A percentile compares a stretch with the other conserved stretches of the same genome.
Evolutionary conservation across 2,797 vertebrate genomes (phyloP).

Genomic region (Sebastes melanostomus): DNA sequence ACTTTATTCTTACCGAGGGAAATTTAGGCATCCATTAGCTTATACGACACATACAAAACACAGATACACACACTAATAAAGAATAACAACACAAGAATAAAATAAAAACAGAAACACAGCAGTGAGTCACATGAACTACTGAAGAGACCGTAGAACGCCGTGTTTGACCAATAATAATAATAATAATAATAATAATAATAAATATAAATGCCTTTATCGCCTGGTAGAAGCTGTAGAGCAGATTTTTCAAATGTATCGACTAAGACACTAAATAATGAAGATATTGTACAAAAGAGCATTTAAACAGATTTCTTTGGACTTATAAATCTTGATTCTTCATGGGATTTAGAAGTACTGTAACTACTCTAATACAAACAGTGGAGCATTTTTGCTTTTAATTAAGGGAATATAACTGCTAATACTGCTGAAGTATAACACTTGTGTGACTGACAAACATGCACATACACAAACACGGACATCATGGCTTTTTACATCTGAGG

Average conservation of each 20-base stretch:
- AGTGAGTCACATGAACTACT: too few relatives aligned
- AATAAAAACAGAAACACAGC: too few relatives aligned
- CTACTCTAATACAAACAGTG: background rate
- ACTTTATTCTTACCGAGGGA: too few relatives aligned
- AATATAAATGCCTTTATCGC: too few relatives aligned
- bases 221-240: background rate
- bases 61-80: background rate
- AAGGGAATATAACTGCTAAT: background rate
- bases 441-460: background rate
- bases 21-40: too few relatives aligned
- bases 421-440: background rate
- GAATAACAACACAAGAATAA: too few relatives aligned
- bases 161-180: too few relatives aligned
- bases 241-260: background rate
- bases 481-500: background rate
- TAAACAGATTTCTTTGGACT: background rate
- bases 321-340: background rate
- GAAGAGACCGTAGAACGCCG: rapidly evolving
- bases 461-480: background rate
- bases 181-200: too few relatives aligned
- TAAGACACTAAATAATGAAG: background rate
- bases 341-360: background rate
- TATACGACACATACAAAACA: too few relatives aligned
- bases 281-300: background rate
- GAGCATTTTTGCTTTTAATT: background rate